These are phyloP conservation scores for Pavo muticus DNA, from an alignment of 2,113 vertebrate species.

Conservation along the genomic window DNA sequence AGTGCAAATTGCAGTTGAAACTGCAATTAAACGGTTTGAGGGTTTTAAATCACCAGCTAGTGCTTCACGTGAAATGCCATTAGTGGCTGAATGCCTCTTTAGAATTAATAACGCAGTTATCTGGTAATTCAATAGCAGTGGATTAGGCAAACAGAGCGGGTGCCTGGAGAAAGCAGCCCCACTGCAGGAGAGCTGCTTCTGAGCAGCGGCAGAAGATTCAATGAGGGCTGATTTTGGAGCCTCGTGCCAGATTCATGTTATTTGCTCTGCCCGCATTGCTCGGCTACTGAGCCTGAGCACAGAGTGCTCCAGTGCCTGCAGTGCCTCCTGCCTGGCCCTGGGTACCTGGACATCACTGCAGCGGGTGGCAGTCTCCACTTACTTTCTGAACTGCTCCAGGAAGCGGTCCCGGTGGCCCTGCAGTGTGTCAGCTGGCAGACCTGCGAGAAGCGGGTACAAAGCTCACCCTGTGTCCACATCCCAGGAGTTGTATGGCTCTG, in stretches of 20 bases:
- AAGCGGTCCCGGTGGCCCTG: conserved; percentile 98
- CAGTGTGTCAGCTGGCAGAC: conserved; percentile 95
- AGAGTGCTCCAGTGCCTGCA: rapidly evolving
- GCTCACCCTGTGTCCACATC: rapidly evolving
- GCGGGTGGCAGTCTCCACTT: conserved; percentile 2
- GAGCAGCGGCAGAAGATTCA: neutral
- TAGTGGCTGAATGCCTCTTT: neutral
- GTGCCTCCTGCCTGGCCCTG: rapidly evolving
- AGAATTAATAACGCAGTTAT: conserved; percentile 1
- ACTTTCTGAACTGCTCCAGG: conserved; percentile 98
- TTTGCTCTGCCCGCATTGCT: rapidly evolving
- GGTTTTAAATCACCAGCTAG: neutral
- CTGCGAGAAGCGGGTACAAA: conserved; percentile 64
- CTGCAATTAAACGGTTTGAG: neutral
- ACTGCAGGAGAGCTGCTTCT: neutral
- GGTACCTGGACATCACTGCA: rapidly evolving
- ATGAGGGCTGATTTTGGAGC: neutral
- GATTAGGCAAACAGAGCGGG: neutral
- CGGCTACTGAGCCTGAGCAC: rapidly evolving
- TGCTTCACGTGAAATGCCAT: neutral
- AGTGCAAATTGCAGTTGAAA: neutral
- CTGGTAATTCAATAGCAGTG: neutral
- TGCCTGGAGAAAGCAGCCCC: neutral
- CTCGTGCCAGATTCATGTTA: neutral
- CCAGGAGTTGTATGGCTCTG: rapidly evolving